A percentile compares a stretch with the other conserved stretches of the same genome.
phyloP scores from a whole-genome alignment of 2,797 vertebrate species.

The Luscinia luscinia region DNA sequence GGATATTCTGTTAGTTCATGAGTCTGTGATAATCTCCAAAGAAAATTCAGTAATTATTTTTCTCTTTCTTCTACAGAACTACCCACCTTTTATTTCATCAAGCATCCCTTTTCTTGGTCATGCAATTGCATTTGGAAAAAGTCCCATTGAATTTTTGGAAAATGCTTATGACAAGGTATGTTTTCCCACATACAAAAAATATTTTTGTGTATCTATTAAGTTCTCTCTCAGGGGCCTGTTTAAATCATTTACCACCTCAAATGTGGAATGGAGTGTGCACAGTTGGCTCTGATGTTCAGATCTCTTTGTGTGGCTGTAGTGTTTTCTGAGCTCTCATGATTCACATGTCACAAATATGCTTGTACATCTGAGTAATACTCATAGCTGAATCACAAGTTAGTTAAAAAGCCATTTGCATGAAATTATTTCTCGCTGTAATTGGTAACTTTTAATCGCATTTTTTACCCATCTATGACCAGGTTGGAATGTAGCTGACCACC shows the following conservation, averaged over 20 bases:
- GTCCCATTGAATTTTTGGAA: slow-evolving; percentile 95
- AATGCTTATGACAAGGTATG: slow-evolving; percentile 91
- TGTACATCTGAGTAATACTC: background rate
- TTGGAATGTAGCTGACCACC: background rate
- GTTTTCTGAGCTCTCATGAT: background rate
- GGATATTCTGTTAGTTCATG: background rate
- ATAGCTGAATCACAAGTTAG: background rate
- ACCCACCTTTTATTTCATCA: slow-evolving; percentile 91
- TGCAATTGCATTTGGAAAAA: slow-evolving; percentile 93
- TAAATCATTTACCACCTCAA: background rate
- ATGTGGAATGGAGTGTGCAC: background rate
- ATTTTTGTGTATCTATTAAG: background rate
- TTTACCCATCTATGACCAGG: background rate
- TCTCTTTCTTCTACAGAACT: slow-evolving; percentile 79
- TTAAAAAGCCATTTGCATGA: background rate
- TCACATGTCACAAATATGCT: background rate
- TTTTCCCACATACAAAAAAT: background rate
- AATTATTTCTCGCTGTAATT: background rate
- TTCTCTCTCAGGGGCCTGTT: background rate
- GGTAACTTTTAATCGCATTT: background rate
- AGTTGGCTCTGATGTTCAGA: background rate
- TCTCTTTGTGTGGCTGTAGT: background rate
- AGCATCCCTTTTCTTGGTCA: slow-evolving; percentile 93
- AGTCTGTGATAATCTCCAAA: background rate
- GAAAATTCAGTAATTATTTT: background rate